Evolutionary conservation across 2,888 invertebrate species (phyloP).

Genomic region (Fissipunctia ypsillon): DNA sequence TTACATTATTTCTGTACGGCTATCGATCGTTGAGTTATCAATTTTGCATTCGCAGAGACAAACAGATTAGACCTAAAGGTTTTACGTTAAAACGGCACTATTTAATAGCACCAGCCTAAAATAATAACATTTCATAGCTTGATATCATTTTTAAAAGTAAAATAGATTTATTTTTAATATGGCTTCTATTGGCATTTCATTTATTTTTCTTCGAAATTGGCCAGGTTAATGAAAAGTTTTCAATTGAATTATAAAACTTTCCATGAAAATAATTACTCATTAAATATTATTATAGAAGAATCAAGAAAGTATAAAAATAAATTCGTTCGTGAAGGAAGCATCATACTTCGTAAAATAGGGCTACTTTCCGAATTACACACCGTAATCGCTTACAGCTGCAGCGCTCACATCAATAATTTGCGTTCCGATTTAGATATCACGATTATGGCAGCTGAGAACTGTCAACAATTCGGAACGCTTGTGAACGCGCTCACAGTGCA

Average conservation of each 20-base stretch:
- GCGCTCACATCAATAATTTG: too few species aligned
- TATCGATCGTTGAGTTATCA: constrained; percentile 10
- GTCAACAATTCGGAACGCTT: too few species aligned
- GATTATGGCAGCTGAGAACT: too few species aligned
- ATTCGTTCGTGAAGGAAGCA: background rate
- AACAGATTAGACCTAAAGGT: background rate
- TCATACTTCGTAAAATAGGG: background rate
- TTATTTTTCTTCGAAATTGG: background rate
- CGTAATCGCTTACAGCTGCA: too few species aligned
- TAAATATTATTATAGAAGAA: too few species aligned
- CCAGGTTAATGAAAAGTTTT: background rate
- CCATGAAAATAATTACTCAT: too few species aligned
- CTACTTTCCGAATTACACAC: too few species aligned
- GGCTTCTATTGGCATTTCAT: background rate
- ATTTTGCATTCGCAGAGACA: background rate
- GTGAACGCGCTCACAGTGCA: too few species aligned
- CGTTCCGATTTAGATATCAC: too few species aligned
- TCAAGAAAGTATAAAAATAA: background rate
- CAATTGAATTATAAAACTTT: too few species aligned
- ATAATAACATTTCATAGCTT: too few species aligned
- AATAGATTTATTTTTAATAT: background rate
- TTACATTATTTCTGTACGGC: background rate
- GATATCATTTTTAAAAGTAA: background rate
- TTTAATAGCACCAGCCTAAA: background rate
- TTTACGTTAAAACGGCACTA: background rate